Conservation (phyloP, 2,888 invertebrate genomes). For the Alloscopus bannaensis region DNA sequence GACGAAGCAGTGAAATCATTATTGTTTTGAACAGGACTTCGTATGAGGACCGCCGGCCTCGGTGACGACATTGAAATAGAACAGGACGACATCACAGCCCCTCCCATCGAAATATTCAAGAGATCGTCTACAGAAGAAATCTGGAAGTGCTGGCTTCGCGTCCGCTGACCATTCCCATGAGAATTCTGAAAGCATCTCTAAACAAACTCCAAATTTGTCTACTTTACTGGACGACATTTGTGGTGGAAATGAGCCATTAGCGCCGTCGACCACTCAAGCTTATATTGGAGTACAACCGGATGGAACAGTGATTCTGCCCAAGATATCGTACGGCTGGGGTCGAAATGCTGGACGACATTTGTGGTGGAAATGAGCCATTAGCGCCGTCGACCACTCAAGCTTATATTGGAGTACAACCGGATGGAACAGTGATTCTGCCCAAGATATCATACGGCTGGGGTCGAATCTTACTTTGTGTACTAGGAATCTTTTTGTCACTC, state of each 20-base stretch:
- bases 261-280: not conserved
- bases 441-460: conserved; percentile 20
- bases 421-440: conserved; percentile 52
- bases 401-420: conserved; percentile 38
- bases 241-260: too few relatives aligned
- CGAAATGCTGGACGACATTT: conserved; percentile 42
- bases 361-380: too few relatives aligned
- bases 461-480: conserved; percentile 24
- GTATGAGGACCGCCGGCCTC: not conserved
- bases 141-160: not conserved
- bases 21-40: not conserved
- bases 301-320: conserved; percentile 50
- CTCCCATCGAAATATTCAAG: conserved; percentile 22
- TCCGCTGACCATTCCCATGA: not conserved
- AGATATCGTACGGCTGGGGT: conserved; percentile 14
- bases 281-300: conserved; percentile 40
- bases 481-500: conserved; percentile 45
- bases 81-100: not conserved
- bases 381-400: not conserved
- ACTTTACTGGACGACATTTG: conserved; percentile 38
- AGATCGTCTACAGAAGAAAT: not conserved
- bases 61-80: too few relatives aligned
- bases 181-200: not conserved
- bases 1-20: not conserved
- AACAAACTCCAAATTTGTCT: conserved; percentile 3